These are phyloP conservation scores for Catharus minimus DNA, from an alignment of 2,113 vertebrate species.

Conservation along the genomic window DNA sequence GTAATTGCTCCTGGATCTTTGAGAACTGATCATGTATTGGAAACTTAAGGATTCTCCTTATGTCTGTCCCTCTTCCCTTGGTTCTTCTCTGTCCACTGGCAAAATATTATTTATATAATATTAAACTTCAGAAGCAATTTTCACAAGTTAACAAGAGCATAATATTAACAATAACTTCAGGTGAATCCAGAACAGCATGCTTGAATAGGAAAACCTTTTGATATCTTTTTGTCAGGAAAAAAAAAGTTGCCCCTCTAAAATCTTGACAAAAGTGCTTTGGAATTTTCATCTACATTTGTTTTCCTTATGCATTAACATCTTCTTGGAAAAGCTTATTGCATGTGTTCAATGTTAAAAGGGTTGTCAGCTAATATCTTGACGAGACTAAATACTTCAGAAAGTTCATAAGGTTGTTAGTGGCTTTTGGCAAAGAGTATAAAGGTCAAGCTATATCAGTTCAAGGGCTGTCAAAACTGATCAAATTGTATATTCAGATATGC, in stretches of 20 bases:
- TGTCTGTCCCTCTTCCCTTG: neutral
- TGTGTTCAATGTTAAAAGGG: slow-evolving; percentile 35
- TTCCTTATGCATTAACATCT: slow-evolving; percentile 26
- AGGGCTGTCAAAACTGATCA: slow-evolving; percentile 62
- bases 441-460: slow-evolving; percentile 70
- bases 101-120: neutral
- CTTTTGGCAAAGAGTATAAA: slow-evolving; percentile 71
- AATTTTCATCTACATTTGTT: slow-evolving; percentile 34
- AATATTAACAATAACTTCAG: neutral
- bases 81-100: neutral
- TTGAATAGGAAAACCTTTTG: neutral
- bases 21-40: neutral
- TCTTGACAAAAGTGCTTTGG: neutral
- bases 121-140: neutral
- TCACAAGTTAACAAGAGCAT: neutral
- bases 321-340: slow-evolving; percentile 3
- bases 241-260: neutral
- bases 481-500: slow-evolving; percentile 70
- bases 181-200: neutral
- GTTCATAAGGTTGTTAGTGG: slow-evolving; percentile 67
- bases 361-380: slow-evolving; percentile 56
- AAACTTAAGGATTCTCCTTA: neutral
- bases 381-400: slow-evolving; percentile 57
- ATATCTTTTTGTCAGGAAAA: neutral
- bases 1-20: neutral